Percentiles rank a stretch among this genome's conserved stretches.
phyloP scores from a whole-genome alignment of 2,888 invertebrate genomes.

The Parapristionchus giblindavisi region DNA sequence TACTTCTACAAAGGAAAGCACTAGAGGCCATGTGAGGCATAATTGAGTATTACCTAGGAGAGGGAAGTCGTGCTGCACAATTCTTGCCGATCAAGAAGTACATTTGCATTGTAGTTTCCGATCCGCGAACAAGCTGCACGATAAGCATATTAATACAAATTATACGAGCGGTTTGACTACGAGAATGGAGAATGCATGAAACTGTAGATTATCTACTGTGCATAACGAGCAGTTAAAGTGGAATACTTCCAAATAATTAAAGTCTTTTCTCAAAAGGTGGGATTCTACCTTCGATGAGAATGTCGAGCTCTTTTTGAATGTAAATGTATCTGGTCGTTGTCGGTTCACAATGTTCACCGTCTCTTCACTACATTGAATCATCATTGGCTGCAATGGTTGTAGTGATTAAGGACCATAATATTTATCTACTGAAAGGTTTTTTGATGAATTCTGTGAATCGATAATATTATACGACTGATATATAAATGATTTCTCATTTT shows the following conservation, averaged over 20 bases:
- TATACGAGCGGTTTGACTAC: no score
- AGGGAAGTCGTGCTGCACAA: constrained; percentile 44
- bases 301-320: constrained; percentile 16
- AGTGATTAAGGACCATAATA: neutral
- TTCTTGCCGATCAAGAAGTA: constrained; percentile 48
- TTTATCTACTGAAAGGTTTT: no score
- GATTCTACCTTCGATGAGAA: constrained; percentile 30
- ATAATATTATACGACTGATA: no score
- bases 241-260: neutral
- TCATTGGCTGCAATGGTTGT: constrained; percentile 77
- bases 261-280: neutral
- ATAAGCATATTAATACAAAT: no score
- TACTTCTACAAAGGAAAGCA: neutral
- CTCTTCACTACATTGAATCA: constrained; percentile 90
- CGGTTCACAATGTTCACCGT: constrained; percentile 76
- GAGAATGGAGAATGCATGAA: no score
- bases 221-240: no score
- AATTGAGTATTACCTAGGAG: constrained; percentile 6
- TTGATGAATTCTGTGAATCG: no score
- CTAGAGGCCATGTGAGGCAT: neutral
- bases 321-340: constrained; percentile 10
- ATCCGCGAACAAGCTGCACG: no score
- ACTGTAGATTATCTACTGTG: no score
- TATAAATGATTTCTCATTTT: no score
- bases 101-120: constrained; percentile 45